phyloP scores from a whole-genome alignment of 2,113 vertebrate species.

The Crocuta crocuta region DNA sequence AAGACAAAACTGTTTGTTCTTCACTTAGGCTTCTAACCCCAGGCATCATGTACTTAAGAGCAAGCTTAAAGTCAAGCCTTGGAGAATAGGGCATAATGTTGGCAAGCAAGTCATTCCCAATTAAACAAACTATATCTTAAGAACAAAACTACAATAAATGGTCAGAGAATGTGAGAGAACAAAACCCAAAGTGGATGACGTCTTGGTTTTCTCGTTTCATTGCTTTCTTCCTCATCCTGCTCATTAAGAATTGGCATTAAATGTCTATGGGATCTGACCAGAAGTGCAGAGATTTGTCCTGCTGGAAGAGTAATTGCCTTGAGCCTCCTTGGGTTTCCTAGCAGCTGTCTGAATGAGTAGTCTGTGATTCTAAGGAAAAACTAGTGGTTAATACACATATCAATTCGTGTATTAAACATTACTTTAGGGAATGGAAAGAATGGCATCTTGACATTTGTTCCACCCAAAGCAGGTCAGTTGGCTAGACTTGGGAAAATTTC shows the following conservation, averaged over 20 bases:
- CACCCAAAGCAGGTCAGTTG: background rate
- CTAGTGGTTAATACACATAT: background rate
- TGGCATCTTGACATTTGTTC: background rate
- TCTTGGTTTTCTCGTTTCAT: background rate
- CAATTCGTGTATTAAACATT: background rate
- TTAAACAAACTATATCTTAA: background rate
- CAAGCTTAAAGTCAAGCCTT: background rate
- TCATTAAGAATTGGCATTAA: background rate
- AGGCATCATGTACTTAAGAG: background rate
- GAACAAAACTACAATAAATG: constrained; percentile 8
- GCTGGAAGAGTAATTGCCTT: background rate
- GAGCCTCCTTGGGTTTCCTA: background rate
- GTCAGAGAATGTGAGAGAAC: background rate
- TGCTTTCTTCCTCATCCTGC: background rate
- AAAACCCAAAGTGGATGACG: background rate
- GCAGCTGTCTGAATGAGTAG: background rate
- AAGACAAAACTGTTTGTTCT: constrained; percentile 41
- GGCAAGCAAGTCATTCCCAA: background rate
- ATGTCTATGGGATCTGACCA: background rate
- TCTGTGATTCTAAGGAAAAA: background rate
- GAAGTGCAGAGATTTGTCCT: background rate
- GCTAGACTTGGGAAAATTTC: background rate
- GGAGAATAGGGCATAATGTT: background rate
- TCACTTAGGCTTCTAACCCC: background rate
- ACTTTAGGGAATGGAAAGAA: background rate